Evolutionary conservation across 2,113 vertebrate genomes (phyloP), one percentile per base, ranked within the genome.

Genomic region (Hippocampus abdominalis): DNA sequence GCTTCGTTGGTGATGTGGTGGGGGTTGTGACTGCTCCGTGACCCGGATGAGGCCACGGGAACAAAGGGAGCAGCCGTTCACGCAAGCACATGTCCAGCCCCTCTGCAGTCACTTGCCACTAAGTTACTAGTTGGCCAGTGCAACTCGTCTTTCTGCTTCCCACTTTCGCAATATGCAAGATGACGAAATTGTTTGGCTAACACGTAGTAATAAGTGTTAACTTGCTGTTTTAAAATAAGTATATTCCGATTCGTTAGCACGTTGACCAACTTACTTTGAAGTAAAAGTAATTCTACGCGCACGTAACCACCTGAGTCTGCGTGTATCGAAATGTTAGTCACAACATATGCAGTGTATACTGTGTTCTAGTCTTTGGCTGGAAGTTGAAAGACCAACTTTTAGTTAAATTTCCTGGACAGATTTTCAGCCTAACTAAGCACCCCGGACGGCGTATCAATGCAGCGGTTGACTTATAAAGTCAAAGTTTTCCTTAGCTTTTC

Each of bases 41-140:
- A 82, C 90, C 91, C 91, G 91, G 91, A 92, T 92, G 88, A 63
- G 83, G 54, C 70, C 81, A 53, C 27, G 82, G 65, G 84, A 88
- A 90, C 89, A 91, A 92, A 92, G 90, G 90, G 83, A 88, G 68
- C 76, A 77, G 78, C 84, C 86, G 84, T 81, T 51, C 25, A 40
- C 32, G 68, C 36, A 36, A 78, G 76, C 86, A 89, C 89, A 83
- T 90, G 87, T 86, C 29, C 27, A 11, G 46, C 63, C 18, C 12
- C 44, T 46, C 16, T 44, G 9, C 2, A 48, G 7, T 23, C 3
- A 23, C 61, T 54, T 54, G 10, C 51, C 5, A 15, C 18, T 13
- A 13, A 42, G 13, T 18, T 64, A 25, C 21, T 15, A 18, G 11
- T 63, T 16, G 57, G 15, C 15, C 57, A 13, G 0, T 27, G 25